Evolutionary conservation across 2,888 invertebrate genomes (phyloP).

Genomic region (Neoascia interrupta): DNA sequence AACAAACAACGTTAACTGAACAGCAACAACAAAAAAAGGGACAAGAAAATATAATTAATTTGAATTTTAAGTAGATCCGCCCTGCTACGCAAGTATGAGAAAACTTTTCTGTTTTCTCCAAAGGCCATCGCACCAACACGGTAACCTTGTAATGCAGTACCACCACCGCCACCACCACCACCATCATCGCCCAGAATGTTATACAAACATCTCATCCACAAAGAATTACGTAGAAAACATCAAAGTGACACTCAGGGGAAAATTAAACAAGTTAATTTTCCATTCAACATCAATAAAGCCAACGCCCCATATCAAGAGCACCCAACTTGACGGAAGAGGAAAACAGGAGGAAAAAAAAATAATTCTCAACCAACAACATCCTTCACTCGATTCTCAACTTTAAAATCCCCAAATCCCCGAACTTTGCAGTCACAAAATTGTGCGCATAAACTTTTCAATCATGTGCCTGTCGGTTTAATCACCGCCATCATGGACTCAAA

Average conservation of each 20-base stretch:
- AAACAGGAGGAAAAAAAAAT: slow-evolving; percentile 8
- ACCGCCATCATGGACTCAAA: slow-evolving; percentile 31
- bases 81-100: slow-evolving; percentile 26
- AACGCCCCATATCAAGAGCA: too few relatives aligned
- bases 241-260: slow-evolving; percentile 64
- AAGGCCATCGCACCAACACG: slow-evolving; percentile 20
- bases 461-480: slow-evolving; percentile 55
- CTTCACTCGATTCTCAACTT: slow-evolving; percentile 13
- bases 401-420: slow-evolving; percentile 40
- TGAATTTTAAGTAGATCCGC: slow-evolving; percentile 54
- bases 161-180: too few relatives aligned
- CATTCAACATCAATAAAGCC: slow-evolving; percentile 60
- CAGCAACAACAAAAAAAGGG: slow-evolving; percentile 37
- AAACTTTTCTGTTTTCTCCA: slow-evolving; percentile 51
- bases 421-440: slow-evolving; percentile 50
- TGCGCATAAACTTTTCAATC: slow-evolving; percentile 61
- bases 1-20: too few relatives aligned
- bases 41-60: slow-evolving; percentile 60
- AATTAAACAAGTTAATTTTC: slow-evolving; percentile 66
- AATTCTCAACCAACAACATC: slow-evolving; percentile 20
- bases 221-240: slow-evolving; percentile 44
- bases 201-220: slow-evolving; percentile 1
- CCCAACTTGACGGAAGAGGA: slow-evolving; percentile 24
- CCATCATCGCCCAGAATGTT: too few relatives aligned
- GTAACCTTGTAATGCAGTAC: slow-evolving; percentile 17